A percentile compares a stretch with the other conserved stretches of the same genome.
These are phyloP conservation scores for Octomys mimax DNA, from an alignment of 2,797 vertebrate species.

Conservation along the genomic window DNA sequence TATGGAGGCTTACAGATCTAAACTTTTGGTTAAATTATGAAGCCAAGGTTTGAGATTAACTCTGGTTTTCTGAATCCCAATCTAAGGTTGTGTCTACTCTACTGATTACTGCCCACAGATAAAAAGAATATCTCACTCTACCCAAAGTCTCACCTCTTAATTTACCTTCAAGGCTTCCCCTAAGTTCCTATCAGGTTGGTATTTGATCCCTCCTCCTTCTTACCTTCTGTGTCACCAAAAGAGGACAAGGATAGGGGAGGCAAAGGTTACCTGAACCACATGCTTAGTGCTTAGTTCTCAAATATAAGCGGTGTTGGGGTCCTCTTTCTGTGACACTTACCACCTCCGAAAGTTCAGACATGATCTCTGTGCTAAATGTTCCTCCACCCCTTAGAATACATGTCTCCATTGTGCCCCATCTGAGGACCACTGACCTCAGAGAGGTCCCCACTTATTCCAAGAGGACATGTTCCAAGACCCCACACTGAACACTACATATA, in stretches of 20 bases:
- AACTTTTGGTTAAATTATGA: background rate
- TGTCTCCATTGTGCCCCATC: constrained; percentile 80
- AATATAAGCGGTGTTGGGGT: background rate
- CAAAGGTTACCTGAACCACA: background rate
- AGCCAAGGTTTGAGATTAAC: background rate
- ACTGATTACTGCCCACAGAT: background rate
- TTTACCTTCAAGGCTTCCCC: background rate
- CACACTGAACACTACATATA: too few species aligned
- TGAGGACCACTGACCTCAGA: constrained; percentile 75
- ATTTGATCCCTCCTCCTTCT: background rate
- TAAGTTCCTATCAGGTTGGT: background rate
- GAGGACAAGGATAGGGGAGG: background rate
- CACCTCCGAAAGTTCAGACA: constrained; percentile 30
- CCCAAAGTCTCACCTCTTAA: background rate
- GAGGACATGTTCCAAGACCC: background rate
- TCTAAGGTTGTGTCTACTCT: background rate
- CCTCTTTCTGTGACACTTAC: constrained; percentile 19
- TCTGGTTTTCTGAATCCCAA: constrained; percentile 22
- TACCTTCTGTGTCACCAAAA: background rate
- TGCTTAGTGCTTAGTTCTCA: background rate
- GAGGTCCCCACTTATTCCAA: too few species aligned
- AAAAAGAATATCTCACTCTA: background rate
- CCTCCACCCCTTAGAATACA: constrained; percentile 74
- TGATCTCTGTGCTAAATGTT: constrained; percentile 50
- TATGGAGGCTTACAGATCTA: background rate